Evolutionary conservation across 2,797 vertebrate genomes (phyloP), one percentile per base, ranked within the genome.

Genomic region (Phoeniculus purpureus): DNA sequence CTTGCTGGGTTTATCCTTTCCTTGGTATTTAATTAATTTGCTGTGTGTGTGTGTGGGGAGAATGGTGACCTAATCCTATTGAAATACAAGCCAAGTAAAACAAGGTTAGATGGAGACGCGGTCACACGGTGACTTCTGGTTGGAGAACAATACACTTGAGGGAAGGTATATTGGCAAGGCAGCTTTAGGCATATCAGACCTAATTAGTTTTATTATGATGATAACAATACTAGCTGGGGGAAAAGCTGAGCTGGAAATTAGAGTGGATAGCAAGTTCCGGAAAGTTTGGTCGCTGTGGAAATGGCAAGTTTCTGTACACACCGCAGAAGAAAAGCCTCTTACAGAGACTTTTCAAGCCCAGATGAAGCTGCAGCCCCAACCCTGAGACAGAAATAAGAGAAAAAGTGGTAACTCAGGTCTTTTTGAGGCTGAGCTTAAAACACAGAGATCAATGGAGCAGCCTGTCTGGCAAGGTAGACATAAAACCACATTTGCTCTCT

Each of bases 31-130:
- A 94, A 89, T 92, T 95, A 94, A 70, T 64, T 86, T 7, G 17
- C 72, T 92, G 75, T 94, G 61, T 87, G 74, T 79, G 43, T 64
- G 19, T 79, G 64, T 55, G 34, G 10, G 89, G 77, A 60, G 74
- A 92, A 92, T 61, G 50, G 67, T 95, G 94, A 92, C 60, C 66
- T 91, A 90, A 91, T 96, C 85, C 92, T 87, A 65, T 43, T 94
- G 91, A 91, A 90, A 94, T 31, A 88, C 21, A 76, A 86, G 94
- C 85, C 87, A 95, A 96, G 43, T 54, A 56, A 94, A 94, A 87
- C 87, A 93, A 55, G 29, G 74, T 83, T 52, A 74, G 62, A 51
- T 31, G 64, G 55, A 86, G 81, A 52, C 2, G 3, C 0, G 3
- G 59, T 92, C 80, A 54, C 88, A 85, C 18, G 74, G 93, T 76